A percentile compares a stretch with the other conserved stretches of the same genome.
Conservation (phyloP, 1,140 invertebrate genomes). For the Centruroides vittatus region DNA sequence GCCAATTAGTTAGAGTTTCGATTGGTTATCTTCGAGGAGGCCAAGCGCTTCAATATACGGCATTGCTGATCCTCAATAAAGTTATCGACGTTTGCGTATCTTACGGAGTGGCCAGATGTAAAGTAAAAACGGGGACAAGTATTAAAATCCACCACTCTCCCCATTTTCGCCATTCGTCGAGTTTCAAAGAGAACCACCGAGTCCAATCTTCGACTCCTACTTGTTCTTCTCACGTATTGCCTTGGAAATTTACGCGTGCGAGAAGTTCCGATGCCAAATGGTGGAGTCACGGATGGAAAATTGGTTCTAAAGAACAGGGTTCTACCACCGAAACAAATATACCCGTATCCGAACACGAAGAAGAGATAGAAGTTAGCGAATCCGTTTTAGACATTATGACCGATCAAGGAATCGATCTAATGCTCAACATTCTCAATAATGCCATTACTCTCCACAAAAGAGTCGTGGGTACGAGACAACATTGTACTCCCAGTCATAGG, state of each 20-base stretch:
- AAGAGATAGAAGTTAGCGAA: not conserved
- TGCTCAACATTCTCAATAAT: slow-evolving; percentile 49
- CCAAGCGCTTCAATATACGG: slow-evolving; percentile 43
- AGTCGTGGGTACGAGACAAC: slow-evolving; percentile 44
- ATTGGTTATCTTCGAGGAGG: slow-evolving; percentile 39
- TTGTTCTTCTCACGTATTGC: not conserved
- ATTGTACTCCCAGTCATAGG: slow-evolving; percentile 39
- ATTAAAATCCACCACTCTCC: not conserved
- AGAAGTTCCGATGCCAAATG: not conserved
- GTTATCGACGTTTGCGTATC: slow-evolving; percentile 39
- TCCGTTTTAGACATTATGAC: not conserved
- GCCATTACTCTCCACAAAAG: slow-evolving; percentile 51
- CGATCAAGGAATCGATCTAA: slow-evolving; percentile 18
- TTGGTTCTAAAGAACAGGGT: too few species aligned
- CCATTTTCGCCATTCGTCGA: not conserved
- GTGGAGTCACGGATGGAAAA: not conserved
- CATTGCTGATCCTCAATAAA: slow-evolving; percentile 42
- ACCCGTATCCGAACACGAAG: not conserved
- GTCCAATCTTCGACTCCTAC: not conserved
- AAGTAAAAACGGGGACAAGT: not conserved
- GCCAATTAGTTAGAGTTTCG: slow-evolving; percentile 32
- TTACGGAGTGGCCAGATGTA: slow-evolving; percentile 12
- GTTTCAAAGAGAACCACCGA: too few species aligned
- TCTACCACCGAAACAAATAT: not conserved
- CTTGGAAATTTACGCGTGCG: not conserved